These are phyloP conservation scores for Microplitis deprimator DNA, from an alignment of 2,888 invertebrate genomes.

Conservation along the genomic window DNA sequence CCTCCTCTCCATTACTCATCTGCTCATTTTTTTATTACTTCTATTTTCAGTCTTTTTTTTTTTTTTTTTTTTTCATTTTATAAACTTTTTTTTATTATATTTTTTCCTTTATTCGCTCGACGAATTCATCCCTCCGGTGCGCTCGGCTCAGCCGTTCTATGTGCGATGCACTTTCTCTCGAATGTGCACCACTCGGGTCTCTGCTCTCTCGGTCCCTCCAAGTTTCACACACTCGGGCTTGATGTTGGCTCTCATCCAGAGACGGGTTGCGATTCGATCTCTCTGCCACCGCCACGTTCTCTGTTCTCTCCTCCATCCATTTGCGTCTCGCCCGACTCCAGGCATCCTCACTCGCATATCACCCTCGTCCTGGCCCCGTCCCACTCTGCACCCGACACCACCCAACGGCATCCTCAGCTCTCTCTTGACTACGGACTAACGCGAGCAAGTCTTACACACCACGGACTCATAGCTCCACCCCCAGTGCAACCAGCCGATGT, in stretches of 20 bases:
- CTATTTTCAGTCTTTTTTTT: not conserved
- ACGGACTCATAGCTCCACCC: constrained; percentile 50
- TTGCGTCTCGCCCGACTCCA: constrained; percentile 9
- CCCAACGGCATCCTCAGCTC: constrained; percentile 21
- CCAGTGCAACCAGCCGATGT: constrained; percentile 34
- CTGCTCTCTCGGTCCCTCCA: constrained; percentile 14
- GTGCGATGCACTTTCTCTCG: constrained; percentile 22
- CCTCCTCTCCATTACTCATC: constrained; percentile 32
- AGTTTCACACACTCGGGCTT: constrained; percentile 34
- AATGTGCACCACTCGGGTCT: not conserved
- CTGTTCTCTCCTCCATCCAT: constrained; percentile 26
- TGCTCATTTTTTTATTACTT: constrained; percentile 14
- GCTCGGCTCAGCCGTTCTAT: not conserved
- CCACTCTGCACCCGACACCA: constrained; percentile 23
- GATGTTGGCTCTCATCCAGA: constrained; percentile 35
- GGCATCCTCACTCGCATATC: constrained; percentile 9
- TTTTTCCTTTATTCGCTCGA: constrained; percentile 22
- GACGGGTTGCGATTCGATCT: constrained; percentile 31
- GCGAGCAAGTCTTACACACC: constrained; percentile 63
- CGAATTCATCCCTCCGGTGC: constrained; percentile 26
- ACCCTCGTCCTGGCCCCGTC: not conserved
- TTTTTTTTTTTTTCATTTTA: not conserved
- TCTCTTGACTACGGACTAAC: constrained; percentile 52
- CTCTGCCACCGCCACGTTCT: constrained; percentile 35
- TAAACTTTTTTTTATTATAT: not conserved